Conservation (phyloP, 37 sponge, comb jelly and placozoan genomes). For the Diacarnus erythraeanus region DNA sequence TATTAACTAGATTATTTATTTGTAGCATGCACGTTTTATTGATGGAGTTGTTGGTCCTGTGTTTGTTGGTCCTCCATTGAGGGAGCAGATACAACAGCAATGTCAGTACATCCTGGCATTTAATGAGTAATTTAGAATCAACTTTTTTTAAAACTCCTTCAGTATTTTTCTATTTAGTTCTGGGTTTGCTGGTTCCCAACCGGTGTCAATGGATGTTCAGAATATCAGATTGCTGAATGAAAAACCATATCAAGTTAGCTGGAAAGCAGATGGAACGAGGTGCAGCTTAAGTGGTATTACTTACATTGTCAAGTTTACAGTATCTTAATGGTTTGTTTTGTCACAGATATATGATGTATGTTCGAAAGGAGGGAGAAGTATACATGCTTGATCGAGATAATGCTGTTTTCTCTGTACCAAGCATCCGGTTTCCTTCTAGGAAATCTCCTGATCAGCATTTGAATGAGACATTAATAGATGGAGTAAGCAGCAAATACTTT, state of each 20-base stretch:
- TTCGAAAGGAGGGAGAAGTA: conserved; percentile 53
- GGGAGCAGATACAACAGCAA: conserved; percentile 57
- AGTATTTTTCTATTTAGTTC: conserved; percentile 11
- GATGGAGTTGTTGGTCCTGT: conserved; percentile 36
- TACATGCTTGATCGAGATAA: conserved; percentile 94
- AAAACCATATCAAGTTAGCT: conserved; percentile 89
- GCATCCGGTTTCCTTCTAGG: conserved; percentile 68
- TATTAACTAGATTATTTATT: background rate
- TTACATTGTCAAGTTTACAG: background rate
- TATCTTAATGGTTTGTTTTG: background rate
- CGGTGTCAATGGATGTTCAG: conserved; percentile 90
- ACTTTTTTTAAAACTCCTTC: too few species aligned
- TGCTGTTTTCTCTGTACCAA: conserved; percentile 62
- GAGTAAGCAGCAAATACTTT: conserved; percentile 42
- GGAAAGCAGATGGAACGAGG: conserved; percentile 99
- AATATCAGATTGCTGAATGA: conserved; percentile 65
- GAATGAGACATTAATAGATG: conserved; percentile 83
- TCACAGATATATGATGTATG: conserved; percentile 83
- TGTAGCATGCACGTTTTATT: conserved; percentile 61
- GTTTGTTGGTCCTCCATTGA: conserved; percentile 36
- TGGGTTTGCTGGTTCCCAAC: conserved; percentile 96
- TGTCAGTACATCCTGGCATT: conserved; percentile 75
- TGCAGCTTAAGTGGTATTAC: too few species aligned
- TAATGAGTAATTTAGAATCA: conserved; percentile 46
- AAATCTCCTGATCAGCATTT: conserved; percentile 44